Evolutionary conservation across 2,888 invertebrate species (phyloP), one percentile per base, ranked within the genome.

Genomic region (Pilophorus perplexus): DNA sequence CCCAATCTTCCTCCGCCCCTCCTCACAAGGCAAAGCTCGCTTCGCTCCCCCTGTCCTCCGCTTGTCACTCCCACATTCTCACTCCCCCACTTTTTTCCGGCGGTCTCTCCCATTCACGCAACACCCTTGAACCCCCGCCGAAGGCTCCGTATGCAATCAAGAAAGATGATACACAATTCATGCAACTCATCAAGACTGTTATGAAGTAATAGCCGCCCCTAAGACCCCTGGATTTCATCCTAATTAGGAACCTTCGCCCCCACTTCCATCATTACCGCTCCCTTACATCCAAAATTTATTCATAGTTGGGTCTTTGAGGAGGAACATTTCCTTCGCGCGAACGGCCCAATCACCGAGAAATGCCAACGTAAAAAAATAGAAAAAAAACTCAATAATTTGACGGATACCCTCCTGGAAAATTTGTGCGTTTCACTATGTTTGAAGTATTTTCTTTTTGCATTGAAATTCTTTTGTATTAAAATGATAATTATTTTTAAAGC

Each of bases 101-200:
- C 54, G n/a, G 27, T 20, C 54, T n/a, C n/a, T n/a, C n/a, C n/a
- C n/a, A n/a, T n/a, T n/a, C n/a, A n/a, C 59, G 10, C 10, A 14
- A 20, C 59, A 50, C 20, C 4, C n/a, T 44, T 12, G 44, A 18
- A 14, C 18, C n/a, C n/a, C n/a, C n/a, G n/a, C n/a, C n/a, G 44
- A 52, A 18, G 16, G 6, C 44, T 46, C 48, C 67, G 48, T 68
- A 69, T 69, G 67, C 70, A 70, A 70, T 70, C 70, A 70, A 70
- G 70, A 70, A 67, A 68, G 68, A 62, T 66, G 68, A 70, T 70
- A 67, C 69, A 70, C 69, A 69, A 70, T 70, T 70, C 70, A 70
- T 69, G 70, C 69, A 65, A 62, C 66, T 67, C 67, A 67, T 67
- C 67, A 67, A 67, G 60, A 52, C 50, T 50, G 60, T 60, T 62